These are phyloP conservation scores for Orchestes rusci DNA, from an alignment of 2,888 invertebrate genomes.

Conservation along the genomic window DNA sequence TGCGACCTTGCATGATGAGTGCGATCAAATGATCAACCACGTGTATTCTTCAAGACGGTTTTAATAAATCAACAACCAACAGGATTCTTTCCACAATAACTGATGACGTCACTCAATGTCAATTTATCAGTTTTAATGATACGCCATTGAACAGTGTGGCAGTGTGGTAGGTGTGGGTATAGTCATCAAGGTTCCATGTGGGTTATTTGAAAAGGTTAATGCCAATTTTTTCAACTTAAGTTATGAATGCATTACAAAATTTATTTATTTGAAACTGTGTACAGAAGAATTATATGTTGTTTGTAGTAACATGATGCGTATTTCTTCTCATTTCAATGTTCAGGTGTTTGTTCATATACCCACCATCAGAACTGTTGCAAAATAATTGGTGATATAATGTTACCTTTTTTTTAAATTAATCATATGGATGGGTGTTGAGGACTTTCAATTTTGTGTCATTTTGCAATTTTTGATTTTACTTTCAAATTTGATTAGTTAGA, in stretches of 20 bases:
- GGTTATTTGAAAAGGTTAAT: constrained; percentile 15
- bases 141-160: background rate
- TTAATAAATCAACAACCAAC: too few relatives aligned
- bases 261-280: too few relatives aligned
- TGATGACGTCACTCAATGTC: too few relatives aligned
- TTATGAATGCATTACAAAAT: too few relatives aligned
- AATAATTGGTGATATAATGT: constrained; percentile 5
- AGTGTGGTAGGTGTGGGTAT: background rate
- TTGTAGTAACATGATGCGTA: background rate
- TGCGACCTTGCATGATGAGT: too few relatives aligned
- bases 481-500: too few relatives aligned
- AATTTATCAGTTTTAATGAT: background rate
- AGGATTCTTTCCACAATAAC: too few relatives aligned
- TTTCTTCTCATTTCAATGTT: too few relatives aligned
- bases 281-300: background rate
- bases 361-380: too few relatives aligned
- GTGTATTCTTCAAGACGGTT: background rate
- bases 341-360: too few relatives aligned
- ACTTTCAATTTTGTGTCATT: constrained; percentile 10
- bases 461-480: too few relatives aligned
- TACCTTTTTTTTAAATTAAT: constrained; percentile 3
- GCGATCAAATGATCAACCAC: too few relatives aligned
- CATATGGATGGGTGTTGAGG: constrained; percentile 3
- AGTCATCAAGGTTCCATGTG: constrained; percentile 9
- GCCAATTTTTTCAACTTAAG: constrained; percentile 7